Evolutionary conservation across 2,888 invertebrate species (phyloP).

Genomic region (Sarcophaga caerulescens): DNA sequence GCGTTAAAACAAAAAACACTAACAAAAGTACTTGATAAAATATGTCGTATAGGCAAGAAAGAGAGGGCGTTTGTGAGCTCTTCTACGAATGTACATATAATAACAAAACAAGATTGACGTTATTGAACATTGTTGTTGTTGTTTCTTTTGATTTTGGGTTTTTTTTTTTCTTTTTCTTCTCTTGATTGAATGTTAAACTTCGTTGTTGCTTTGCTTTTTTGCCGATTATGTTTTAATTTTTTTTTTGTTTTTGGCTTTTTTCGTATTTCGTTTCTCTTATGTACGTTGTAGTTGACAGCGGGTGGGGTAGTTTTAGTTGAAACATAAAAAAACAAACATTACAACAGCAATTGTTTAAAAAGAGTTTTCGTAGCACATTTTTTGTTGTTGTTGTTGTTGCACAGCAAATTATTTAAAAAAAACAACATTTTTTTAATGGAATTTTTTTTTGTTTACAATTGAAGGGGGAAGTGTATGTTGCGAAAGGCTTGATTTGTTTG

Average conservation of each 20-base stretch:
- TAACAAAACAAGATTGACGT: slow-evolving; percentile 56
- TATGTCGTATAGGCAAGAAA: not conserved
- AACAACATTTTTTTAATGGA: no score
- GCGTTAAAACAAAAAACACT: slow-evolving; percentile 4
- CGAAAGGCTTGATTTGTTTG: no score
- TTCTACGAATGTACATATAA: slow-evolving; percentile 16
- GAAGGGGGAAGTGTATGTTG: no score
- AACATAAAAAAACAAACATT: slow-evolving; percentile 15
- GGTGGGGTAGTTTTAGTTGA: slow-evolving; percentile 60
- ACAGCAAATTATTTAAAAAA: no score
- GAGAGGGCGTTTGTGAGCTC: not conserved
- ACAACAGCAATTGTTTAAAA: not conserved
- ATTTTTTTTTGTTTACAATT: no score
- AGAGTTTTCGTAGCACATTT: not conserved
- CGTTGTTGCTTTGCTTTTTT: slow-evolving; percentile 40
- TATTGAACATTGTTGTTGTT: slow-evolving; percentile 34
- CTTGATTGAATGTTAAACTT: slow-evolving; percentile 58
- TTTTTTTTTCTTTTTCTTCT: slow-evolving; percentile 21
- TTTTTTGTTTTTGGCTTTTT: slow-evolving; percentile 28
- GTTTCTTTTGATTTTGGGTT: slow-evolving; percentile 1
- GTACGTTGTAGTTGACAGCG: slow-evolving; percentile 32
- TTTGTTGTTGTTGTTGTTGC: not conserved
- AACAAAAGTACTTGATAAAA: not conserved
- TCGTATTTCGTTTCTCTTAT: slow-evolving; percentile 15
- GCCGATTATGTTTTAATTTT: slow-evolving; percentile 12